Conservation (phyloP, 2,888 invertebrate species). For the Hedya salicella region DNA sequence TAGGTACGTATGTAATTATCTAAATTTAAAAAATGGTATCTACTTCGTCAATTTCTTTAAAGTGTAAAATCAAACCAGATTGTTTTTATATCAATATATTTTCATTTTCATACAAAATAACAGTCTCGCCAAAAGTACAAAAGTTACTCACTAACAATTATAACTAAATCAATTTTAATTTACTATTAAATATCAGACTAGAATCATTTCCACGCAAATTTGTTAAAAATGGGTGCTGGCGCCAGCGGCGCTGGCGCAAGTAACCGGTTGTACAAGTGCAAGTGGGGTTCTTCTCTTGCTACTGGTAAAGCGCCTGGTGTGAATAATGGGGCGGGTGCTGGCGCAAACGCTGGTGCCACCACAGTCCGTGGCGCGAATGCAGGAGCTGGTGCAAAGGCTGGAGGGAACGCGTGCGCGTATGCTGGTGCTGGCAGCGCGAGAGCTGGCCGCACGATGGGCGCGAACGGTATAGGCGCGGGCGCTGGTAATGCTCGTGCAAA, state of each 20-base stretch:
- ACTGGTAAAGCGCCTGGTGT: constrained; percentile 58
- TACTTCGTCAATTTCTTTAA: too few relatives aligned
- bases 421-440: constrained; percentile 18
- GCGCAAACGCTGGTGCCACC: constrained; percentile 28
- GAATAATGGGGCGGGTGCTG: constrained; percentile 32
- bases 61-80: not conserved
- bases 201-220: constrained; percentile 74
- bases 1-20: too few relatives aligned
- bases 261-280: constrained; percentile 70
- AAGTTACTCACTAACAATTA: constrained; percentile 20
- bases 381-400: constrained; percentile 20
- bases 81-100: constrained; percentile 5
- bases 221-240: constrained; percentile 61
- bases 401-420: not conserved
- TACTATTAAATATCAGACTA: constrained; percentile 54
- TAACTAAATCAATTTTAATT: constrained; percentile 42
- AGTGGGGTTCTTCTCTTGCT: constrained; percentile 60
- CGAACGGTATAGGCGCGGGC: constrained; percentile 44
- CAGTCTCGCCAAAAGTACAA: constrained; percentile 31
- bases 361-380: constrained; percentile 4
- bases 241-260: constrained; percentile 56
- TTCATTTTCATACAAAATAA: constrained; percentile 26
- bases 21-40: too few relatives aligned
- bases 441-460: constrained; percentile 31
- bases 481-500: constrained; percentile 45